phyloP scores from a whole-genome alignment of 1,140 invertebrate species.

The Tetramorium simillimum region DNA sequence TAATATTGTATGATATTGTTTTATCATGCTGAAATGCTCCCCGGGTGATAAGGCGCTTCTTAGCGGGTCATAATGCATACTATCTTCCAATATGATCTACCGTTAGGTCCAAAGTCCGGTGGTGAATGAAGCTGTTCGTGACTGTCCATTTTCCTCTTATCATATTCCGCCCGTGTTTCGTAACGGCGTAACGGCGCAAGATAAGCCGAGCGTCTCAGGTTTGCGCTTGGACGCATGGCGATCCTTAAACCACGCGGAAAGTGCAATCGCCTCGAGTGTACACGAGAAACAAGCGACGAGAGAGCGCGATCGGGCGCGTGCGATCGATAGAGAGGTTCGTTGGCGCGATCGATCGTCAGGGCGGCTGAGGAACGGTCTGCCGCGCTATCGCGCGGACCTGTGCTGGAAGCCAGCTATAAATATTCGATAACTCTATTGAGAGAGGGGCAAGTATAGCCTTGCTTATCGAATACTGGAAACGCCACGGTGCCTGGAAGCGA shows the following conservation, averaged over 20 bases:
- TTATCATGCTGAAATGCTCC: background rate
- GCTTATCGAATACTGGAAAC: slow-evolving; percentile 56
- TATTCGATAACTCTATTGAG: slow-evolving; percentile 51
- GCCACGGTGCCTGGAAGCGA: slow-evolving; percentile 17
- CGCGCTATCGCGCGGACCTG: background rate
- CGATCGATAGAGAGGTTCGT: slow-evolving; percentile 2
- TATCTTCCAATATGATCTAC: background rate
- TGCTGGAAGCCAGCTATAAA: slow-evolving; percentile 16
- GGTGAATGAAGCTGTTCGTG: slow-evolving; percentile 5
- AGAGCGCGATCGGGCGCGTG: background rate
- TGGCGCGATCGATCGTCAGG: slow-evolving; percentile 22
- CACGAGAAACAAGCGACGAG: background rate
- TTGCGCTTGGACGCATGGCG: slow-evolving; percentile 10
- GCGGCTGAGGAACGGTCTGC: background rate
- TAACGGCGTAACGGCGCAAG: slow-evolving; percentile 6
- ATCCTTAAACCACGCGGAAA: slow-evolving; percentile 34
- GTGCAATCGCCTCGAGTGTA: slow-evolving; percentile 2
- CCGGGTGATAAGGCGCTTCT: background rate
- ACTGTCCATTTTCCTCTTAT: background rate
- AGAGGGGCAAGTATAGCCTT: slow-evolving; percentile 10
- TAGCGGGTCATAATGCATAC: background rate
- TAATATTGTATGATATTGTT: background rate
- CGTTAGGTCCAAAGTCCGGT: background rate
- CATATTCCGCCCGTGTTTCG: background rate
- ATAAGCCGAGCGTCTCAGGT: slow-evolving; percentile 3